Evolutionary conservation across 2,113 vertebrate species (phyloP).

Genomic region (Catagonus wagneri): DNA sequence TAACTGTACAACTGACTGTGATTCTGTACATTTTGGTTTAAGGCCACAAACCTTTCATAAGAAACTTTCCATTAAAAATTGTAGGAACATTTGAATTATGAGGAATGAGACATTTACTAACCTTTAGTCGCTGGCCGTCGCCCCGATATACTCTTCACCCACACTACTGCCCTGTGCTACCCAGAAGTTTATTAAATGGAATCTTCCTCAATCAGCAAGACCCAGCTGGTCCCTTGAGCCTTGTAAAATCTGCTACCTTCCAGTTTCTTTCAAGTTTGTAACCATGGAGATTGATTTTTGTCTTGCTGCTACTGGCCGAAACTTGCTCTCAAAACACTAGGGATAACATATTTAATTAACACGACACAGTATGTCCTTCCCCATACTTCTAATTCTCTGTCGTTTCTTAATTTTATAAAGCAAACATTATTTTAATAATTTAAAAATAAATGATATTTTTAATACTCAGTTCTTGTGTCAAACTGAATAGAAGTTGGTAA

Average conservation of each 20-base stretch:
- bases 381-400: neutral
- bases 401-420: constrained; percentile 19
- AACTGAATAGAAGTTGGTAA: neutral
- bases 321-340: neutral
- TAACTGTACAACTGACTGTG: neutral
- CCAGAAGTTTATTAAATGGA: neutral
- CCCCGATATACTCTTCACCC: neutral
- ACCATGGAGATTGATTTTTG: neutral
- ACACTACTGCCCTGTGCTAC: neutral
- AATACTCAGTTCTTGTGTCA: neutral
- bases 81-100: neutral
- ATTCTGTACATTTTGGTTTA: neutral
- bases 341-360: neutral
- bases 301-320: neutral
- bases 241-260: neutral
- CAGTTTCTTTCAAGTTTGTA: neutral
- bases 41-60: neutral
- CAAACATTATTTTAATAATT: neutral
- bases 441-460: neutral
- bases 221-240: neutral
- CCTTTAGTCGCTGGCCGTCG: neutral
- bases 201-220: neutral
- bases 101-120: neutral
- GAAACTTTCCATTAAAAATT: neutral
- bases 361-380: neutral